Conservation (phyloP, 1,140 invertebrate species). For the Belonocnema kinseyi region DNA sequence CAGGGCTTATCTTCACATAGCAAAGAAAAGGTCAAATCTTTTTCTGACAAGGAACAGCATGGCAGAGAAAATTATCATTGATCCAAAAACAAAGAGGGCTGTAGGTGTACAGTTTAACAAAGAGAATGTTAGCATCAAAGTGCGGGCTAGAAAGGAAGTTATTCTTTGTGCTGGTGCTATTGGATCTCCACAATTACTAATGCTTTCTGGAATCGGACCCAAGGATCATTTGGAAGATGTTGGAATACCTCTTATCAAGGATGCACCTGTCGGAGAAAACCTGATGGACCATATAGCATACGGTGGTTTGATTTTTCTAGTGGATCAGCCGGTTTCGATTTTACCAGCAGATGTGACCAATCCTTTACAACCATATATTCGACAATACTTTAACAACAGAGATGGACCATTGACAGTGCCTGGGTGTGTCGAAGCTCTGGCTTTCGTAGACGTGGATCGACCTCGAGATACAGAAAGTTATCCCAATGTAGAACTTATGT, state of each 20-base stretch:
- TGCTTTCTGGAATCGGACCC: conserved; percentile 79
- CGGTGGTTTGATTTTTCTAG: conserved; percentile 81
- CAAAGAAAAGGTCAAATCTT: conserved; percentile 79
- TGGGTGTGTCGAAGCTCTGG: conserved; percentile 83
- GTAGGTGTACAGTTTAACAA: conserved; percentile 80
- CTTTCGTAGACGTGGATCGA: conserved; percentile 79
- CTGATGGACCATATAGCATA: conserved; percentile 87
- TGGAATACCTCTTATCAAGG: conserved; percentile 77
- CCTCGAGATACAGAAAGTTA: conserved; percentile 64
- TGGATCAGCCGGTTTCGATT: conserved; percentile 79
- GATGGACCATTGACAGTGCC: conserved; percentile 83
- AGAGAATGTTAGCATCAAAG: conserved; percentile 73
- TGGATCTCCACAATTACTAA: conserved; percentile 79
- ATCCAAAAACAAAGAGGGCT: conserved; percentile 79
- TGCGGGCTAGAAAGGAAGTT: conserved; percentile 76
- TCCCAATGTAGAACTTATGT: conserved; percentile 87
- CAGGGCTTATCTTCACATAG: conserved; percentile 83
- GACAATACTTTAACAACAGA: conserved; percentile 76
- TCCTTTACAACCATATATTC: conserved; percentile 73
- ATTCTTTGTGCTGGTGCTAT: conserved; percentile 78
- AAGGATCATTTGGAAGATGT: conserved; percentile 72
- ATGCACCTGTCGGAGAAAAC: conserved; percentile 88
- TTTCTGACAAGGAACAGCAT: conserved; percentile 80
- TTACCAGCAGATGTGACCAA: conserved; percentile 74
- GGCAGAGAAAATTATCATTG: conserved; percentile 85